Evolutionary conservation across 2,113 vertebrate genomes (phyloP).

Genomic region (Alectura lathami): DNA sequence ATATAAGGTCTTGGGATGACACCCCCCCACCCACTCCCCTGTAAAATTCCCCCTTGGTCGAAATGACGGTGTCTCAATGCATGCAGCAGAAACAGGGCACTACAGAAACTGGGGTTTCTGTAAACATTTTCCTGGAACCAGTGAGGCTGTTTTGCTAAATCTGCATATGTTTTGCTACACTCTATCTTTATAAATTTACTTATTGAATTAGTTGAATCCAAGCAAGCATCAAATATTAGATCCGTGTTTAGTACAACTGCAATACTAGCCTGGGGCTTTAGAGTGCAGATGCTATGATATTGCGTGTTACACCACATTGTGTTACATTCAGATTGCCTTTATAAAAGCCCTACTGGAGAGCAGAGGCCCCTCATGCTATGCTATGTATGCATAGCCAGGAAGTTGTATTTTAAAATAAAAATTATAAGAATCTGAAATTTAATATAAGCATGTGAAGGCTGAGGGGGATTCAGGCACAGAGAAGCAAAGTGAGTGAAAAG

Average conservation of each 20-base stretch:
- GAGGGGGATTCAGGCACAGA: background rate
- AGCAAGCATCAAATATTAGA: background rate
- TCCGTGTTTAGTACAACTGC: background rate
- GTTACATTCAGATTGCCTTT: background rate
- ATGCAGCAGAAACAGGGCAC: background rate
- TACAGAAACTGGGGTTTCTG: background rate
- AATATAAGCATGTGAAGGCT: background rate
- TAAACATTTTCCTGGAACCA: background rate
- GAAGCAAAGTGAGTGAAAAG: background rate
- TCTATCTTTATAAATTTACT: background rate
- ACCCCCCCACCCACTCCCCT: too few species aligned
- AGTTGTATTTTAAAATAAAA: background rate
- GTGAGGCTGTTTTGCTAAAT: background rate
- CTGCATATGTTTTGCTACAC: background rate
- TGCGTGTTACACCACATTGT: background rate
- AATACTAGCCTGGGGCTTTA: background rate
- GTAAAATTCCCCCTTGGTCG: rapidly evolving
- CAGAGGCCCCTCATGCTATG: background rate
- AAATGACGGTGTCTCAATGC: background rate
- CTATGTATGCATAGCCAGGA: background rate
- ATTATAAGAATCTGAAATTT: background rate
- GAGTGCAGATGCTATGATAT: background rate
- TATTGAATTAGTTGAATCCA: background rate
- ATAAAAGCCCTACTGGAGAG: background rate
- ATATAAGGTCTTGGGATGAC: background rate